phyloP scores from a whole-genome alignment of 2,888 invertebrate genomes.

The Dusona sp. region DNA sequence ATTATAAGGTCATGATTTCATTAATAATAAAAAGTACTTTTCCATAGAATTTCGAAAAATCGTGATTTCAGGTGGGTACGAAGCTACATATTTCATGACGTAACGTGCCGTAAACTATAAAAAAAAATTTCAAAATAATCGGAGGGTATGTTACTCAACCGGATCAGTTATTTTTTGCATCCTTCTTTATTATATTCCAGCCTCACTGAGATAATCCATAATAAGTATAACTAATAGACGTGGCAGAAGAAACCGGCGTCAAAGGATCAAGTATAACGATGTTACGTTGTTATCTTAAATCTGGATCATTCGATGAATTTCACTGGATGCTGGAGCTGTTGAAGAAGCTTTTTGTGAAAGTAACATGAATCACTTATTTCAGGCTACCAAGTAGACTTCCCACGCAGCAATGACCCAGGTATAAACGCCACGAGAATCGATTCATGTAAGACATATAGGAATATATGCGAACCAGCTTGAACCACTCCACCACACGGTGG shows the following conservation, averaged over 20 bases:
- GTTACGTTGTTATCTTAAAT: conserved; percentile 71
- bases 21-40: not conserved
- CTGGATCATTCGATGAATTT: conserved; percentile 61
- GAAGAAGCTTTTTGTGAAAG: conserved; percentile 43
- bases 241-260: conserved; percentile 29
- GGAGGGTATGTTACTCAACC: not conserved
- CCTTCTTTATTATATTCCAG: conserved; percentile 39
- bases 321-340: conserved; percentile 14
- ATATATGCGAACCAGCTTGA: conserved; percentile 37
- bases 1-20: not conserved
- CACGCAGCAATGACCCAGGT: conserved; percentile 61
- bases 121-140: not conserved
- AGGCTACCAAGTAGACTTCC: conserved; percentile 55
- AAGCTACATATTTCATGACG: not conserved
- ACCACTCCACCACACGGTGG: conserved; percentile 56
- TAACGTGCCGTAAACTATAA: not conserved
- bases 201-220: conserved; percentile 26
- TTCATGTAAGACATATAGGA: conserved; percentile 12
- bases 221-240: conserved; percentile 11
- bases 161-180: conserved; percentile 11
- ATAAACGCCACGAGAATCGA: conserved; percentile 53
- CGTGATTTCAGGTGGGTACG: not conserved
- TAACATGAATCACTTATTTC: conserved; percentile 39
- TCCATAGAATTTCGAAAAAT: not conserved
- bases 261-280: not conserved